phyloP scores from a whole-genome alignment of 92 coral and sea anemone genomes.

The Siderastrea siderea region DNA sequence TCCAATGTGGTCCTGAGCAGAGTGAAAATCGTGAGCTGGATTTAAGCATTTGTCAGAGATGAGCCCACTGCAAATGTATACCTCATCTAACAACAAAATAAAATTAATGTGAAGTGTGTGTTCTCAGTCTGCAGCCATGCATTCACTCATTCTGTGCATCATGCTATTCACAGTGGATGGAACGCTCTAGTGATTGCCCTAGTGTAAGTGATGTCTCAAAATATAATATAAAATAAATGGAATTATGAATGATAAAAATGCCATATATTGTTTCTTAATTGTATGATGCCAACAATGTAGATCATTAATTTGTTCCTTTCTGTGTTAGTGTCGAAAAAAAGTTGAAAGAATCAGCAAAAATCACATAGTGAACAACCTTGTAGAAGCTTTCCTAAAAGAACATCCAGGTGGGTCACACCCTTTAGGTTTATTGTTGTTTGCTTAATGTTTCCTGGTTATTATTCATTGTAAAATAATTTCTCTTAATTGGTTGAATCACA shows the following conservation, averaged over 20 bases:
- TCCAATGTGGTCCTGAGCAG: too few relatives aligned
- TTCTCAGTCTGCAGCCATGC: slow-evolving; percentile 90
- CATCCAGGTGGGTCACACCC: slow-evolving; percentile 82
- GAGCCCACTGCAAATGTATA: too few relatives aligned
- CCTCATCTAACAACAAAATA: not conserved
- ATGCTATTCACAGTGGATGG: slow-evolving; percentile 98
- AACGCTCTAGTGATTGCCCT: slow-evolving; percentile 87
- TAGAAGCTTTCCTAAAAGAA: slow-evolving; percentile 86
- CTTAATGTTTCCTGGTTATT: too few relatives aligned
- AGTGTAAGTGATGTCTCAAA: slow-evolving; percentile 74
- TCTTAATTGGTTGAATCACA: too few relatives aligned
- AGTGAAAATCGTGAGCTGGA: too few relatives aligned
- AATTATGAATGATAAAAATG: too few relatives aligned
- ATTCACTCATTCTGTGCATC: slow-evolving; percentile 95
- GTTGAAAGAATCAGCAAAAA: slow-evolving; percentile 90
- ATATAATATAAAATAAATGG: not conserved
- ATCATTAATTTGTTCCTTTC: slow-evolving; percentile 9
- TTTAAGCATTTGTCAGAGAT: too few relatives aligned
- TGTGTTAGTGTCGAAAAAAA: slow-evolving; percentile 85
- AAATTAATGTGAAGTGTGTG: not conserved
- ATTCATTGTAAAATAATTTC: too few relatives aligned
- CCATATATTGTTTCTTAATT: too few relatives aligned
- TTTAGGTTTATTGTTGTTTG: not conserved
- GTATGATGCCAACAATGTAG: not conserved
- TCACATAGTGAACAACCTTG: slow-evolving; percentile 94